Conservation (phyloP, 1,140 invertebrate species). For the Macrobrachium nipponense region DNA sequence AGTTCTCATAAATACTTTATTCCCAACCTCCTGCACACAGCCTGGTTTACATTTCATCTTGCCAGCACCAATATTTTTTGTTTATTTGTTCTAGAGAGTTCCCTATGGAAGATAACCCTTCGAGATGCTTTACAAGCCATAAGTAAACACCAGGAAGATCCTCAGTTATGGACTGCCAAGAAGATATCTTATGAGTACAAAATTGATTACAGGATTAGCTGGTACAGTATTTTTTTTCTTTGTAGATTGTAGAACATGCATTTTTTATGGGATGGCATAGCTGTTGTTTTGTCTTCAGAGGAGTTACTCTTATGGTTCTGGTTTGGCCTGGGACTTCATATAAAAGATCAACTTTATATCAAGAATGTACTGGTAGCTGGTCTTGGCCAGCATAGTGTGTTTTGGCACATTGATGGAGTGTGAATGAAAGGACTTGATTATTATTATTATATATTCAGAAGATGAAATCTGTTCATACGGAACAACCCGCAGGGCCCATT, state of each 20-base stretch:
- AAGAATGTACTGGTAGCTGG: too few relatives aligned
- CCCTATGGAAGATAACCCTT: constrained; percentile 49
- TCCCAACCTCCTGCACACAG: neutral
- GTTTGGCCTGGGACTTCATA: too few relatives aligned
- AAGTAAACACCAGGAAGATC: constrained; percentile 29
- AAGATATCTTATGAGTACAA: constrained; percentile 32
- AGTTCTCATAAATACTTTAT: neutral
- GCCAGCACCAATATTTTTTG: neutral
- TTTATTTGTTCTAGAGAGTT: constrained; percentile 9
- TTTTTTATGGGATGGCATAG: neutral
- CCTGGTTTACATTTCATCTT: neutral
- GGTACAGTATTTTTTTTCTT: neutral
- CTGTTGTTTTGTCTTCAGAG: too few relatives aligned
- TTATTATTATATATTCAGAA: too few relatives aligned
- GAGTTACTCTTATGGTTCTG: too few relatives aligned
- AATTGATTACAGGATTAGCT: constrained; percentile 30
- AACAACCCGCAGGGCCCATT: too few relatives aligned
- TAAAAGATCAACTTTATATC: too few relatives aligned
- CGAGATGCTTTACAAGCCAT: constrained; percentile 24
- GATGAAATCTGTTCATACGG: too few relatives aligned
- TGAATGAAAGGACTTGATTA: too few relatives aligned
- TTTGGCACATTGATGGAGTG: too few relatives aligned
- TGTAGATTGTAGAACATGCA: neutral
- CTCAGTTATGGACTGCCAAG: constrained; percentile 39
- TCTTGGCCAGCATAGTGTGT: too few relatives aligned